Conservation (phyloP, 2,113 vertebrate genomes). For the Semicossyphus pulcher region DNA sequence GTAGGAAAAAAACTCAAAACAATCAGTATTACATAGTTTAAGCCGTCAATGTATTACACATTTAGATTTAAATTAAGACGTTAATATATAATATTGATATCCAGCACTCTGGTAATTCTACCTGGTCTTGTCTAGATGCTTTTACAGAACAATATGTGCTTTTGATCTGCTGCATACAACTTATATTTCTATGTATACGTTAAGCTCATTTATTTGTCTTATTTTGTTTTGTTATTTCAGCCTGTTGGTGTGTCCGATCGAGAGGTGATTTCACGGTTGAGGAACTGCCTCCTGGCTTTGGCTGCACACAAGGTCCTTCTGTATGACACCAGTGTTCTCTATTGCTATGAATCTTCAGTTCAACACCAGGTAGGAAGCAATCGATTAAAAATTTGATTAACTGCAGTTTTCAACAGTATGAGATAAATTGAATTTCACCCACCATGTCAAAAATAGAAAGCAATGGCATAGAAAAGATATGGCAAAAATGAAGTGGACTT, state of each 20-base stretch:
- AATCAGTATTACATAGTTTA: neutral
- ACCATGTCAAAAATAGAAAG: neutral
- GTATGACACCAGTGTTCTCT: slow-evolving; percentile 96
- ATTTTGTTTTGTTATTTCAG: slow-evolving; percentile 70
- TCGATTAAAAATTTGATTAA: neutral
- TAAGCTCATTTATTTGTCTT: neutral
- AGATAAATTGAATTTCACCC: too few species aligned
- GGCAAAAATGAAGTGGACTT: neutral
- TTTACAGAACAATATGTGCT: too few species aligned
- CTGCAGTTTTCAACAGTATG: neutral
- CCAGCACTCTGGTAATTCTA: too few species aligned
- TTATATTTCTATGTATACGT: neutral
- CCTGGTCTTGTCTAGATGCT: too few species aligned
- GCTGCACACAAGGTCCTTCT: slow-evolving; percentile 89
- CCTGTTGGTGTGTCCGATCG: slow-evolving; percentile 89
- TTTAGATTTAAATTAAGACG: neutral
- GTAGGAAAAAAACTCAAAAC: slow-evolving; percentile 66
- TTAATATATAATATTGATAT: neutral
- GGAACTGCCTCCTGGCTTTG: slow-evolving; percentile 93
- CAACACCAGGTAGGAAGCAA: slow-evolving; percentile 87
- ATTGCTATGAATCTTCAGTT: slow-evolving; percentile 95
- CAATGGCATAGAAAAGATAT: neutral
- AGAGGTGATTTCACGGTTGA: slow-evolving; percentile 95
- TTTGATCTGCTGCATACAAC: neutral
- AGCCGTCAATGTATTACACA: neutral